Evolutionary conservation across 2,797 vertebrate genomes (phyloP).

Genomic region (Amblyraja radiata): DNA sequence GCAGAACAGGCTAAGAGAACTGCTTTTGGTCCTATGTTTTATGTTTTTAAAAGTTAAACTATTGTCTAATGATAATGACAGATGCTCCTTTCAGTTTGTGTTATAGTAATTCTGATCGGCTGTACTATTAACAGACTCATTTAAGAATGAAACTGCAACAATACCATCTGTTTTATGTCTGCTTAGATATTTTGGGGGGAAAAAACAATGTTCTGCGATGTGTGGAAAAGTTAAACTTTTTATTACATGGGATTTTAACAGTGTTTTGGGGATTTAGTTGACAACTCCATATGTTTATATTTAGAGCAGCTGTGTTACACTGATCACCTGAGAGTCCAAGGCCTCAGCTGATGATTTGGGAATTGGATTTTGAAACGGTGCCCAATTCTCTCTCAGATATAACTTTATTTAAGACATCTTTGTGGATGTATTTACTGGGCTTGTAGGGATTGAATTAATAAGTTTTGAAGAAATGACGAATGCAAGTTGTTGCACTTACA

Average conservation of each 20-base stretch:
- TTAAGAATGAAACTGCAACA: neutral
- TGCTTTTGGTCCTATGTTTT: too few relatives aligned
- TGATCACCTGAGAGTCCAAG: neutral
- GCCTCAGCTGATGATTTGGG: neutral
- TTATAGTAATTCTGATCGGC: neutral
- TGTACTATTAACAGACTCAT: neutral
- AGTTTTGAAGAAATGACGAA: neutral
- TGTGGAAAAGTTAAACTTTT: neutral
- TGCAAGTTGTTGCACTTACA: neutral
- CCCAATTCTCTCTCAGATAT: neutral
- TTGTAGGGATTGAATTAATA: neutral
- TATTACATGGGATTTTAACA: neutral
- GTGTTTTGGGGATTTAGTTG: neutral
- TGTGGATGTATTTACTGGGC: neutral
- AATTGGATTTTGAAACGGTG: neutral
- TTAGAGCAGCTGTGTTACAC: neutral
- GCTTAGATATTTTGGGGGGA: neutral
- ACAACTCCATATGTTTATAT: neutral
- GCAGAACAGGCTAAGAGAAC: too few relatives aligned
- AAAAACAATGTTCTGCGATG: neutral
- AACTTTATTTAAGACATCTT: neutral
- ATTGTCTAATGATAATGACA: neutral
- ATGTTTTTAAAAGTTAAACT: neutral
- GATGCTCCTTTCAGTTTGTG: neutral
- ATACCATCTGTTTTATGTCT: conserved; percentile 13